phyloP scores from a whole-genome alignment of 2,797 vertebrate genomes.

The Enteromius trimaculatus region DNA sequence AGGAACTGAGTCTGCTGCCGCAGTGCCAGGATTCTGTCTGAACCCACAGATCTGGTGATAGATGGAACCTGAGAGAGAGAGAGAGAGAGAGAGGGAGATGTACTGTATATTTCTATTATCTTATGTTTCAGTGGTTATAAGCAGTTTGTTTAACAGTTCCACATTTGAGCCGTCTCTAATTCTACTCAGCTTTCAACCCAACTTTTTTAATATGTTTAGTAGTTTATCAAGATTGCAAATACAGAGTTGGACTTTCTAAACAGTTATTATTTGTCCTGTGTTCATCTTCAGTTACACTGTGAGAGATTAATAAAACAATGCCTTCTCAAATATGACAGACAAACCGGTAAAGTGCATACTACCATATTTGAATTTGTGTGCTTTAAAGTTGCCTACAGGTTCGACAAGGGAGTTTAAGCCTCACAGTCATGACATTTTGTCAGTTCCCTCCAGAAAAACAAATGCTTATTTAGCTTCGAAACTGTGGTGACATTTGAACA shows the following conservation, averaged over 20 bases:
- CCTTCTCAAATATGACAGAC: neutral
- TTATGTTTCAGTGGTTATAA: neutral
- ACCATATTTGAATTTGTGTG: neutral
- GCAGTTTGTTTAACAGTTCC: neutral
- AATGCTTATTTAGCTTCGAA: neutral
- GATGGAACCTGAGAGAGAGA: constrained; percentile 78
- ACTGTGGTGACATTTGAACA: neutral
- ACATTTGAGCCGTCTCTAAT: neutral
- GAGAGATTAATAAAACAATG: neutral
- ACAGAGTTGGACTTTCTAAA: neutral
- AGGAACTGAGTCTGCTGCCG: constrained; percentile 85
- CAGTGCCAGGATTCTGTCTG: constrained; percentile 80
- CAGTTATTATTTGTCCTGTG: neutral
- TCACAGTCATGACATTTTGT: neutral
- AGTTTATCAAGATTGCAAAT: neutral
- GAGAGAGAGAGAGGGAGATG: constrained; percentile 12
- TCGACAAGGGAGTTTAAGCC: neutral
- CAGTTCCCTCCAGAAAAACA: neutral
- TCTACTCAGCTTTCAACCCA: neutral
- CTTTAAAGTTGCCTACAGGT: neutral
- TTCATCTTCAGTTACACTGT: neutral
- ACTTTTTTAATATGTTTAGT: neutral
- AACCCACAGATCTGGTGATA: constrained; percentile 79
- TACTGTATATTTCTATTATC: no score
- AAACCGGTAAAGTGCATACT: neutral